phyloP scores from a whole-genome alignment of 2,888 invertebrate species.

The Coremacera marginata region DNA sequence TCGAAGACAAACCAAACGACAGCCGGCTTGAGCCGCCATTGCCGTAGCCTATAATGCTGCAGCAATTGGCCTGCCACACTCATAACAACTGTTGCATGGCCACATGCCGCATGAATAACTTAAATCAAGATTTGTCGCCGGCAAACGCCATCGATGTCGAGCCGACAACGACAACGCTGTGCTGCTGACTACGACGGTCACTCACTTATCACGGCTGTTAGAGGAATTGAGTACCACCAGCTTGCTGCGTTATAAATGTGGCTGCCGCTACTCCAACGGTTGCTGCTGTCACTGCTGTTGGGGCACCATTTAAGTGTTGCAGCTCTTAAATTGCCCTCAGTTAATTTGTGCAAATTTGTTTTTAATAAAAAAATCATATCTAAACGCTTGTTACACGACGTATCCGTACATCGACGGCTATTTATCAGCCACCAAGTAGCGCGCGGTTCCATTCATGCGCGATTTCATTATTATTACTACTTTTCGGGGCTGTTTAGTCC shows the following conservation, averaged over 20 bases:
- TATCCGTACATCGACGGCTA: not conserved
- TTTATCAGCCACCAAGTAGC: not conserved
- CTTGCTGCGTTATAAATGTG: not conserved
- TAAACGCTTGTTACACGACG: constrained; percentile 25
- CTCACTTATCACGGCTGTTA: too few relatives aligned
- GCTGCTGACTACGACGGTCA: too few relatives aligned
- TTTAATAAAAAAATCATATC: constrained; percentile 26
- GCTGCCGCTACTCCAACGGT: not conserved
- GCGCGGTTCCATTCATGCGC: not conserved
- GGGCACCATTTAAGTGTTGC: constrained; percentile 16
- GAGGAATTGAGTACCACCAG: not conserved
- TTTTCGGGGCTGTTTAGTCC: not conserved
- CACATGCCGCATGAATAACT: not conserved
- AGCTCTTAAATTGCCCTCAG: constrained; percentile 27
- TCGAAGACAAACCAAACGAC: not conserved
- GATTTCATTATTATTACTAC: not conserved
- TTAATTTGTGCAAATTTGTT: constrained; percentile 37
- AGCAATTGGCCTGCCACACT: not conserved
- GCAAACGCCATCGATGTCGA: not conserved
- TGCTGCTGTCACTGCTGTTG: constrained; percentile 1
- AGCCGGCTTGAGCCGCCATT: too few relatives aligned
- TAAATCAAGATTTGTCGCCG: not conserved
- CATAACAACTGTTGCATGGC: not conserved
- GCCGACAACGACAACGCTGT: not conserved
- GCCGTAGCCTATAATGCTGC: not conserved